Evolutionary conservation across 2,888 invertebrate species (phyloP).

Genomic region (Drosophila hamatofila): DNA sequence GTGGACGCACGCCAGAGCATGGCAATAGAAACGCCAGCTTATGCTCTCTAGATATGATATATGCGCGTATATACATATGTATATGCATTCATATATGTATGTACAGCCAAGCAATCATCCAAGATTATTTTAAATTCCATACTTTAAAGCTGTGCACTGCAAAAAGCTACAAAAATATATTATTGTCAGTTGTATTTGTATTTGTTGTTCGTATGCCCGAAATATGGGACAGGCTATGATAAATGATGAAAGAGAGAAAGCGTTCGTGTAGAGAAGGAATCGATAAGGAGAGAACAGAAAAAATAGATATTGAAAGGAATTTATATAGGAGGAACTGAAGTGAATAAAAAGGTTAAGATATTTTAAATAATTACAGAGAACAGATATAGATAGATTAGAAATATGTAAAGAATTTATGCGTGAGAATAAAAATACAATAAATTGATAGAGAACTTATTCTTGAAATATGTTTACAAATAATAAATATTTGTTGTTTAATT

Average conservation of each 20-base stretch:
- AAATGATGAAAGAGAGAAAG: neutral
- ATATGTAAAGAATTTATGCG: neutral
- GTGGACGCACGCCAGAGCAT: conserved; percentile 43
- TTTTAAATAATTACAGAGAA: no score
- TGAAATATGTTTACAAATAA: no score
- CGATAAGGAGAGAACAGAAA: neutral
- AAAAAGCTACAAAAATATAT: neutral
- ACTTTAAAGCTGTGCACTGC: neutral
- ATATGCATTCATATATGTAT: neutral
- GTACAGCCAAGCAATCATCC: conserved; percentile 29
- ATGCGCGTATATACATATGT: neutral
- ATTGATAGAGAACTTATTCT: no score
- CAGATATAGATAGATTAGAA: no score
- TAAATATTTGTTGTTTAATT: no score
- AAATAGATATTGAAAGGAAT: neutral
- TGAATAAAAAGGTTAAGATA: no score
- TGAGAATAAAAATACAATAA: no score
- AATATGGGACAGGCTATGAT: neutral
- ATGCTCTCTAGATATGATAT: conserved; percentile 8
- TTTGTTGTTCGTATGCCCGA: neutral
- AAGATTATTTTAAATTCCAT: conserved; percentile 25
- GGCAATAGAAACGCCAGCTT: conserved; percentile 34
- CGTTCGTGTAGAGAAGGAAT: neutral
- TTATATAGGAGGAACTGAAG: no score
- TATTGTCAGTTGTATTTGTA: neutral